A percentile compares a stretch with the other conserved stretches of the same genome.
phyloP scores from a whole-genome alignment of 1,140 invertebrate genomes.

The Orius insidiosus region DNA sequence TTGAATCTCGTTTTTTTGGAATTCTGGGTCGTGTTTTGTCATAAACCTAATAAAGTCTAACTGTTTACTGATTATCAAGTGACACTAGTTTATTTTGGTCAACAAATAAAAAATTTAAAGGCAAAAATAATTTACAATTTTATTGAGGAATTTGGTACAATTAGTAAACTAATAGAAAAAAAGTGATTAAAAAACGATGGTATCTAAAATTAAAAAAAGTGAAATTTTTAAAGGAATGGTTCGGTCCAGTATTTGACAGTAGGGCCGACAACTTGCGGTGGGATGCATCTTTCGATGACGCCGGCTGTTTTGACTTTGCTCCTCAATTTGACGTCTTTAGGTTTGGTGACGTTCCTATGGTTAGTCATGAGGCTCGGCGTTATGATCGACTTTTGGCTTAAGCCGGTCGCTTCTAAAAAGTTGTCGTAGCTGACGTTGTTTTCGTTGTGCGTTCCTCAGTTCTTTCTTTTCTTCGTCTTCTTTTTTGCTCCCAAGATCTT shows the following conservation, averaged over 20 bases:
- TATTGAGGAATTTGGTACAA: too few relatives aligned
- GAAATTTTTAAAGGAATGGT: conserved; percentile 20
- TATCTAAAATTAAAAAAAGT: too few relatives aligned
- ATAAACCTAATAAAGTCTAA: too few relatives aligned
- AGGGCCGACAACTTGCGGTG: conserved; percentile 15
- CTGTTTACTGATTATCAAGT: too few relatives aligned
- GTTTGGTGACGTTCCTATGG: conserved; percentile 56
- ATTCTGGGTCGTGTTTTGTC: too few relatives aligned
- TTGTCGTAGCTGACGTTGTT: conserved; percentile 39
- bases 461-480: conserved; percentile 9
- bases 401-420: conserved; percentile 58
- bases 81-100: too few relatives aligned
- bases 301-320: conserved; percentile 19
- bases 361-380: conserved; percentile 52
- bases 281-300: conserved; percentile 16
- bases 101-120: too few relatives aligned
- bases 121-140: too few relatives aligned
- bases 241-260: conserved; percentile 24
- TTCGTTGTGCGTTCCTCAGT: neutral
- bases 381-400: conserved; percentile 63
- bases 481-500: conserved; percentile 19
- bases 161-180: too few relatives aligned
- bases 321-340: conserved; percentile 49
- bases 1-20: too few relatives aligned
- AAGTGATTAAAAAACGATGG: too few relatives aligned